Evolutionary conservation across 2,797 vertebrate genomes (phyloP), one percentile per base, ranked within the genome.

Genomic region (Anomalospiza imberbis): DNA sequence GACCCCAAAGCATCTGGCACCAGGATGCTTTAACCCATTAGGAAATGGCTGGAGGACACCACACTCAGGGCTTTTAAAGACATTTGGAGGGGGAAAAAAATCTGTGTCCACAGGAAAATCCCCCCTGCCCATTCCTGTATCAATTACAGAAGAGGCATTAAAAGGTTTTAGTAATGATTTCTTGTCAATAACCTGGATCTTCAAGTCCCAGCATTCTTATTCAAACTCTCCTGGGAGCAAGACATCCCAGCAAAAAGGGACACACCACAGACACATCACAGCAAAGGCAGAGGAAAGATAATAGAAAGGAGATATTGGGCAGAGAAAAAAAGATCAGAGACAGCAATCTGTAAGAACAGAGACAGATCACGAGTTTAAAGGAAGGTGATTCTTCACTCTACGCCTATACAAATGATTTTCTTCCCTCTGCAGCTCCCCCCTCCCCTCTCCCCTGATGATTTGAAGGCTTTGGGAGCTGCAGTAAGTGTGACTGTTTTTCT

Each of bases 101-200:
- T 16, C 47, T 80, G 44, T 31, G 2, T 79, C 60, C 74, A 51
- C 68, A 87, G 62, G 24, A 89, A 83, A 84, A 80, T 15, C 2
- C 8, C 7, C 55, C 67, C 47, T 48, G 40, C 34, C n/a, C 67
- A 25, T 12, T 10, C 8, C 68, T 55, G n/a, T 94, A 92, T 95
- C 86, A 76, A 72, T 95, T 96, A 91, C 91, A 90, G 62, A 55
- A 83, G 57, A 89, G 63, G 60, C 85, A 90, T 85, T 97, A 95
- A 93, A 88, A 89, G 74, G 85, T 83, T 92, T 94, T 18, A 91
- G 85, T 66, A 94, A 91, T 5, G 86, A 96, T 96, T 96, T 92
- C 80, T 90, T 78, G 77, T 96, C 91, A 88, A 91, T 93, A 96
- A 91, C 24, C 62, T 44, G 48, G 34, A 74, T 75, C 58, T 90